phyloP scores from a whole-genome alignment of 2,113 vertebrate genomes.

The Colius striatus region DNA sequence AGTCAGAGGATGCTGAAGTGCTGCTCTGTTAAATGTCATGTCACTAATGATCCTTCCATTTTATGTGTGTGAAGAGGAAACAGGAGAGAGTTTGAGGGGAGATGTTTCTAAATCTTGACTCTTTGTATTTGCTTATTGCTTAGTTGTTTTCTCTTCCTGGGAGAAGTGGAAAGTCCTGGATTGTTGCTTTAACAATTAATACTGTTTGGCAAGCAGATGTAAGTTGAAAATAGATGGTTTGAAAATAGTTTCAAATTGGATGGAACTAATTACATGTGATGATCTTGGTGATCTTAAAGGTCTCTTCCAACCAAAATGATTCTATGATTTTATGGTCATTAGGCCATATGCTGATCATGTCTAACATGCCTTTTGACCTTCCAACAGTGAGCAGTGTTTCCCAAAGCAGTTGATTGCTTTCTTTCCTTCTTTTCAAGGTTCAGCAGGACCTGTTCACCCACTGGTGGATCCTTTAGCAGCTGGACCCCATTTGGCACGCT shows the following conservation, averaged over 20 bases:
- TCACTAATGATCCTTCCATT: neutral
- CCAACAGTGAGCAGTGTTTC: neutral
- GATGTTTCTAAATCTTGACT: neutral
- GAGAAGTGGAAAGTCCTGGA: neutral
- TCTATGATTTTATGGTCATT: neutral
- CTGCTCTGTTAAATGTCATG: neutral
- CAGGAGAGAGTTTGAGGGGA: neutral
- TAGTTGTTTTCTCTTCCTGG: neutral
- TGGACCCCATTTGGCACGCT: conserved; percentile 94
- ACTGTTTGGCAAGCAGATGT: neutral
- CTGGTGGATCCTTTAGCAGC: conserved; percentile 88
- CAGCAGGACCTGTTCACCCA: conserved; percentile 90
- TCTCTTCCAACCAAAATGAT: no score
- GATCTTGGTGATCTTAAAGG: no score
- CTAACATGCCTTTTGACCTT: neutral
- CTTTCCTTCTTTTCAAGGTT: conserved; percentile 75
- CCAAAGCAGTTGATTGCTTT: neutral
- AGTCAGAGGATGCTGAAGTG: neutral
- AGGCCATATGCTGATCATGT: neutral
- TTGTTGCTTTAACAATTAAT: neutral
- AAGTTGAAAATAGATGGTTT: neutral
- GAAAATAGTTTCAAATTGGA: neutral
- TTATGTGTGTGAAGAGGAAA: neutral
- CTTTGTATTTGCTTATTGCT: neutral
- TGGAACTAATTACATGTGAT: neutral